Base-by-base conservation (phyloP, 2,888 invertebrate genomes). In the Antheraea assamensis region DNA sequence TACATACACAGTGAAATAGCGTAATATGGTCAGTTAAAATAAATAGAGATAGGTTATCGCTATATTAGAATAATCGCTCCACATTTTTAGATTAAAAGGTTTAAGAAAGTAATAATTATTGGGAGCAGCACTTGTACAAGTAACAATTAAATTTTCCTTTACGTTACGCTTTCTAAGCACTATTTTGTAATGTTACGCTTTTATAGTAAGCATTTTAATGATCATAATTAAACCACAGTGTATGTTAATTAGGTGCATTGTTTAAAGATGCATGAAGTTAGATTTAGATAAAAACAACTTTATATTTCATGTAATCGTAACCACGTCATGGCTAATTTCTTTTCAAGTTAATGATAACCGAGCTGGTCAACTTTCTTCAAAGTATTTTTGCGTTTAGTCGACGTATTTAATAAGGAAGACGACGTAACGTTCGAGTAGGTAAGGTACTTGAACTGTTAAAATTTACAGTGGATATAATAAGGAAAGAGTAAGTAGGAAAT, bases 81-180 rank as follows among this genome's bases (percentile, higher is more conserved):
- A 64, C 27, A 30, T 64, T 64, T 3, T 64, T 30, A 64, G 61
- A 64, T 64, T 17, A 27, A 61, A 64, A 30, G 19, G 30, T 21
- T 66, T 66, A 17, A 68, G 21, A 68, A 68, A 31, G 35, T 35
- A 68, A 68, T 24, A n/a, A 68, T 68, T 68, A 68, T 68, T 27
- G 35, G 35, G 68, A 68, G 21, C 35, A 68, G 21, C 35, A 68
- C 68, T 71, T 72, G 17, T 42, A 71, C 64, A 71, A 66, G 55
- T 76, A 74, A 75, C 78, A 80, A 81, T 82, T 78, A 81, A 78
- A 79, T 74, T 75, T 75, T 75, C 78, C 71, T 74, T 76, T 76
- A 74, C 85, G 91, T 90, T 84, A 88, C 90, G 90, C 92, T 92
- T 92, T 92, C 92, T 91, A 87, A 83, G 80, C 87, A 86, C 85